These are phyloP conservation scores for Apis laboriosa DNA, from an alignment of 1,140 invertebrate species.

Conservation along the genomic window DNA sequence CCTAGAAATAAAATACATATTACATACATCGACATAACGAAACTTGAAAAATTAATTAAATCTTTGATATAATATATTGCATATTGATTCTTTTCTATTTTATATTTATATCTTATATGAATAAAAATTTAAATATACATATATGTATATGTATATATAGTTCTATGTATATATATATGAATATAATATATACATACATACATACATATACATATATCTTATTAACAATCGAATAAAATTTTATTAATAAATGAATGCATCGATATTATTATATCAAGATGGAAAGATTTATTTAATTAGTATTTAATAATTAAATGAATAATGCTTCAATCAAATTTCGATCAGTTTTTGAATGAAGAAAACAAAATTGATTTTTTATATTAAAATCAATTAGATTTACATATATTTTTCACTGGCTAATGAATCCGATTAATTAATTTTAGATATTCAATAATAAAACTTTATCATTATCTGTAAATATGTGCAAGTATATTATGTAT, in stretches of 20 bases:
- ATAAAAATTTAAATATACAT: neutral
- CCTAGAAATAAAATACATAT: slow-evolving; percentile 72
- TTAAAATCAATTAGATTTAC: too few species aligned
- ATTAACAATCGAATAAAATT: slow-evolving; percentile 1
- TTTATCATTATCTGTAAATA: neutral
- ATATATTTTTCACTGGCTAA: too few species aligned
- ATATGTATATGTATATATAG: slow-evolving; percentile 4
- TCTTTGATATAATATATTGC: too few species aligned
- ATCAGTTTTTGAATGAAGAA: slow-evolving; percentile 22
- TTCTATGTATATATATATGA: slow-evolving; percentile 36
- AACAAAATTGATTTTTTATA: neutral
- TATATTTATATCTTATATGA: slow-evolving; percentile 22
- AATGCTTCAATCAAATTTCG: slow-evolving; percentile 34
- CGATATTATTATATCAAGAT: slow-evolving; percentile 16
- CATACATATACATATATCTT: slow-evolving; percentile 30
- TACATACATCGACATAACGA: slow-evolving; percentile 55
- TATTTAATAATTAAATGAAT: slow-evolving; percentile 32
- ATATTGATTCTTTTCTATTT: neutral
- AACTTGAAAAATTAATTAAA: neutral
- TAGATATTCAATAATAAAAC: neutral
- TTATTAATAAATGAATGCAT: slow-evolving; percentile 22
- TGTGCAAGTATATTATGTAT: neutral
- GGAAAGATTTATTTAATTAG: slow-evolving; percentile 16
- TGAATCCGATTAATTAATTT: neutral
- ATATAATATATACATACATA: slow-evolving; percentile 37